These are phyloP conservation scores for Hyphantria cunea DNA, from an alignment of 1,140 invertebrate genomes.

Conservation along the genomic window DNA sequence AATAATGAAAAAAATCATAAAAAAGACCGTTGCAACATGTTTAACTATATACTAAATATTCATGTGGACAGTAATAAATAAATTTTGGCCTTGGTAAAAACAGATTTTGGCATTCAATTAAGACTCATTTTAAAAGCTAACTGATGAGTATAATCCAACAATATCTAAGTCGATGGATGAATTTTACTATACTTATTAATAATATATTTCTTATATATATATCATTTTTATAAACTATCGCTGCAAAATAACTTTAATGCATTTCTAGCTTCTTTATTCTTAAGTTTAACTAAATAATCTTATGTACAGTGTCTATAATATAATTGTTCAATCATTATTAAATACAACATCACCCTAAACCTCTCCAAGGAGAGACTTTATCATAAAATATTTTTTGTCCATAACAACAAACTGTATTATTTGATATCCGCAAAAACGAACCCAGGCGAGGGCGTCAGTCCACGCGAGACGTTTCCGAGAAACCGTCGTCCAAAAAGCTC, in stretches of 20 bases:
- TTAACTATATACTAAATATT: conserved; percentile 1
- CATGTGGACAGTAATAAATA: conserved; percentile 21
- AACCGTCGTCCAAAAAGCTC: conserved; percentile 64
- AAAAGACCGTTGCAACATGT: too few species aligned
- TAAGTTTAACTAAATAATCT: conserved; percentile 72
- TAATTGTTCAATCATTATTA: conserved; percentile 70
- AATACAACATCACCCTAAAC: conserved; percentile 50
- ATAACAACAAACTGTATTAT: conserved; percentile 29
- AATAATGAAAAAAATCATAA: background rate
- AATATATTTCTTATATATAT: conserved; percentile 47
- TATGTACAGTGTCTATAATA: conserved; percentile 75
- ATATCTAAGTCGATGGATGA: conserved; percentile 57
- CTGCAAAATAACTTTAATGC: conserved; percentile 76
- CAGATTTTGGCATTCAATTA: conserved; percentile 56
- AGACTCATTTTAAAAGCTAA: conserved; percentile 47
- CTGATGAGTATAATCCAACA: conserved; percentile 53
- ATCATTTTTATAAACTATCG: conserved; percentile 57
- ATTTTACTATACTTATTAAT: conserved; percentile 56
- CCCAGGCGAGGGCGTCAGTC: conserved; percentile 58
- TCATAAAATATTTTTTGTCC: conserved; percentile 23
- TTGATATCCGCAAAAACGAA: conserved; percentile 15
- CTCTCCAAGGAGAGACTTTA: conserved; percentile 30
- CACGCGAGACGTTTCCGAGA: conserved; percentile 62
- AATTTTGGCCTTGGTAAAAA: conserved; percentile 52
- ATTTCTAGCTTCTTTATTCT: conserved; percentile 73